Evolutionary conservation across 2,113 vertebrate genomes (phyloP), one percentile per base, ranked within the genome.

Genomic region (Crotophaga sulcirostris): DNA sequence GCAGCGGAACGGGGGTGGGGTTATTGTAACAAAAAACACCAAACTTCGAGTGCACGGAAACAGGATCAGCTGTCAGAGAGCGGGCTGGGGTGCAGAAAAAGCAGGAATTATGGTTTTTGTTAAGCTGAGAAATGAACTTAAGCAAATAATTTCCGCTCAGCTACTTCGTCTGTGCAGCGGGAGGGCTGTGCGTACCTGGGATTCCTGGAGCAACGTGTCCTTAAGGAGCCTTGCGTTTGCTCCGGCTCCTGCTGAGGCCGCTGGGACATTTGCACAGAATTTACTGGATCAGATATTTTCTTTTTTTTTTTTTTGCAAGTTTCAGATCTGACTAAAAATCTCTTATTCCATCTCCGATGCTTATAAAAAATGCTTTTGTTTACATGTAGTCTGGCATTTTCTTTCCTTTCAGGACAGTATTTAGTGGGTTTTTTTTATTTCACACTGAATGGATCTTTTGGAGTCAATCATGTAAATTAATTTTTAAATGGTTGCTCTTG

Each of bases 401-500:
- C 72, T 33, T 76, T 58, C 58, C 36, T 31, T 70, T 47, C 29
- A 52, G 83, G 67, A 68, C 36, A 62, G 72, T 33, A 36, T 76
- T 79, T 36, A 68, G 70, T 74, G 69, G n/a, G n/a, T n/a, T n/a
- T 1, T 44, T 55, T 69, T 93, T 82, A 90, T 79, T 82, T 26
- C 24, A 3, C 7, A 14, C 59, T 18, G 34, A 52, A 44, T 24
- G 25, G 84, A 67, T 58, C 78, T 93, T 93, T 89, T 62, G 95
- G 92, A 93, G 85, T 96, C 93, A 84, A 79, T 93, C 92, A 89
- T 7, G 34, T 93, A 92, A 90, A 94, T 90, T 82, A 91, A 80
- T 94, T 95, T 96, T 95, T 91, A 95, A 95, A 75, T 47, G 79
- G 73, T 66, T 54, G 54, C 31, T 34, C 83, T 83, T 68, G 18